Evolutionary conservation across 2,113 vertebrate species (phyloP), one percentile per base, ranked within the genome.

Genomic region (Heterochromis multidens): DNA sequence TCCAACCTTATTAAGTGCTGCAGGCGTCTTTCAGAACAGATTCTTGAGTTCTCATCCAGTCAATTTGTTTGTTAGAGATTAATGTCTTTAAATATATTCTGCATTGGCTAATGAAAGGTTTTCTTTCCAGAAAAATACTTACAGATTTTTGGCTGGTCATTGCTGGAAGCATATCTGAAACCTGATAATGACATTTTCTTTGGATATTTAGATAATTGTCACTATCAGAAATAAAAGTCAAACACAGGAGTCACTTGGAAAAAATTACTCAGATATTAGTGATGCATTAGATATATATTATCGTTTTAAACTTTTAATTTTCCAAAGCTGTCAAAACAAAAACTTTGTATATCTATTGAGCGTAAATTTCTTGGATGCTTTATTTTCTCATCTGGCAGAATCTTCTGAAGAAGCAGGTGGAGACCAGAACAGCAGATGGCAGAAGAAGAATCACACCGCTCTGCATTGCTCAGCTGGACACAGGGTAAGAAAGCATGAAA

Each of bases 381-480:
- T 13, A 1, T 46, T 52, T 70, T 1, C 19, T 70, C 63, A 4
- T 86, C 14, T 85, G 82, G 62, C 94, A 99, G 99, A 99, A 99
- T 93, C 97, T 99, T 63, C 93, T 99, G 93, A 99, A 99, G 96
- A 99, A 99, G 85, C 99, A 99, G 96, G 98, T 99, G 78, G 99
- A 99, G 92, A 99, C 99, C 0, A 96, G 99, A 88, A 99, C 99
- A 0, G 96, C 98, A 5, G 99, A 99, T 31, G 98, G 99, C 29
- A 95, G 98, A 61, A 97, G 99, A 76, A 96, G 98, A 52, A 99
- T 99, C 95, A 99, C 99, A 0, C 99, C 99, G 31, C 97, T 99
- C 57, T 99, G 99, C 90, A 99, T 99, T 89, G 98, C 98, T 92
- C 99, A 99, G 90, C 96, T 99, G 95, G 99, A 99, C 95, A 99